These are phyloP conservation scores for Drosophila setifemur DNA, from an alignment of 1,140 invertebrate genomes.

Conservation along the genomic window DNA sequence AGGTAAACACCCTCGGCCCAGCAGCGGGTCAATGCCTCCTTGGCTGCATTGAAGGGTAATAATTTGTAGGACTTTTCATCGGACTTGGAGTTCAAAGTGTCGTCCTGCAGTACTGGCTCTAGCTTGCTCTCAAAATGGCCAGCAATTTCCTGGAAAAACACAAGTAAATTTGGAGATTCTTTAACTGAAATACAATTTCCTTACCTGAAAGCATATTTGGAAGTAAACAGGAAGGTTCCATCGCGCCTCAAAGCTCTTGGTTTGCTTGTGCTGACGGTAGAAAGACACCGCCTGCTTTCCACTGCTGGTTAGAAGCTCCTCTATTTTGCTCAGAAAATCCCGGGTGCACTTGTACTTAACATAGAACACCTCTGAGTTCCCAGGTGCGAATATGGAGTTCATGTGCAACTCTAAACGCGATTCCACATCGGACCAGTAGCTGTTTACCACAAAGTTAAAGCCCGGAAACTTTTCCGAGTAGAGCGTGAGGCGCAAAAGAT, in stretches of 20 bases:
- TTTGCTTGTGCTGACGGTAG: conserved; percentile 86
- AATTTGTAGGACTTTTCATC: conserved; percentile 35
- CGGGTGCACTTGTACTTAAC: conserved; percentile 91
- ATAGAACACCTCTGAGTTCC: conserved; percentile 94
- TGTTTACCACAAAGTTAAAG: conserved; percentile 93
- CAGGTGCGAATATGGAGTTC: conserved; percentile 93
- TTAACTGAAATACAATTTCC: not conserved
- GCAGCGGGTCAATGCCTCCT: conserved; percentile 84
- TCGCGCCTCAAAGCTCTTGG: conserved; percentile 89
- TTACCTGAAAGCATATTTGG: conserved; percentile 92
- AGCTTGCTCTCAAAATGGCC: conserved; percentile 83
- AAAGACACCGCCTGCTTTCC: conserved; percentile 59
- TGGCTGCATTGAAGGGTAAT: conserved; percentile 63
- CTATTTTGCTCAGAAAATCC: conserved; percentile 90
- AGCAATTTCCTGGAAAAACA: conserved; percentile 88
- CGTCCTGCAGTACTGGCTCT: conserved; percentile 59
- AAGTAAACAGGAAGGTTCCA: conserved; percentile 98
- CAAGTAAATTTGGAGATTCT: not conserved
- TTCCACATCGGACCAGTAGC: conserved; percentile 94
- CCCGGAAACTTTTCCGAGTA: conserved; percentile 87
- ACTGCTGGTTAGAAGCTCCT: conserved; percentile 86
- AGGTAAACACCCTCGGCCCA: conserved; percentile 91
- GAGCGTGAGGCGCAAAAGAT: conserved; percentile 85
- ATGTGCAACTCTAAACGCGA: conserved; percentile 89
- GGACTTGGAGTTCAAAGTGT: conserved; percentile 10